Conservation (phyloP, 2,888 invertebrate genomes). For the Ditula angustiorana region DNA sequence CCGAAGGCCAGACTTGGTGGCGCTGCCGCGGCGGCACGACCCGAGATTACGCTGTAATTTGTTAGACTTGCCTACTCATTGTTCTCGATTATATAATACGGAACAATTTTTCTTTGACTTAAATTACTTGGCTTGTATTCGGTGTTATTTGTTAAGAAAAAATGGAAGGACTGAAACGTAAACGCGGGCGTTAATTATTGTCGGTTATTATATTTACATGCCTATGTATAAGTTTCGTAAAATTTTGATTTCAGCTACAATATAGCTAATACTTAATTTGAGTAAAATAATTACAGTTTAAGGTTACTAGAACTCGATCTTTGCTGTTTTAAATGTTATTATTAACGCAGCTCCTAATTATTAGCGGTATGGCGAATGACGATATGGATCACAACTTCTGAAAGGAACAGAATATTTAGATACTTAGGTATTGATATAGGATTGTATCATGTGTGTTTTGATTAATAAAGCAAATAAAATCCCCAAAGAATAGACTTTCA, state of each 20-base stretch:
- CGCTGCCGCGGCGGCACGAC: conserved; percentile 62
- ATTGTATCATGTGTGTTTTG: too few species aligned
- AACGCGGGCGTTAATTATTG: not conserved
- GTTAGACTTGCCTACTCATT: conserved; percentile 60
- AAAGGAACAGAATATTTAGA: too few species aligned
- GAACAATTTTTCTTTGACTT: conserved; percentile 18
- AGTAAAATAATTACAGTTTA: not conserved
- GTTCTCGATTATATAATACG: conserved; percentile 60
- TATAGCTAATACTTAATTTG: too few species aligned
- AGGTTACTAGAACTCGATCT: too few species aligned
- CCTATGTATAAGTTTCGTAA: too few species aligned
- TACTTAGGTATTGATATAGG: too few species aligned
- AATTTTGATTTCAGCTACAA: too few species aligned
- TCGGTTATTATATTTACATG: not conserved
- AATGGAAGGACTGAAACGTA: not conserved
- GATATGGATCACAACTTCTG: too few species aligned
- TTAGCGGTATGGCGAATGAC: too few species aligned
- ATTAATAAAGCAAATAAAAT: too few species aligned
- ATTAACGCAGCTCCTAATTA: too few species aligned
- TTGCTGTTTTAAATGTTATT: too few species aligned
- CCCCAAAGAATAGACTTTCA: not conserved
- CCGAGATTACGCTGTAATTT: conserved; percentile 70
- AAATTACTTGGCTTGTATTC: conserved; percentile 5
- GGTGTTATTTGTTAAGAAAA: not conserved
- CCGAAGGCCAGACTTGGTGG: conserved; percentile 70